Base-by-base conservation (phyloP, 2,888 invertebrate genomes). In the Agapostemon virescens region DNA sequence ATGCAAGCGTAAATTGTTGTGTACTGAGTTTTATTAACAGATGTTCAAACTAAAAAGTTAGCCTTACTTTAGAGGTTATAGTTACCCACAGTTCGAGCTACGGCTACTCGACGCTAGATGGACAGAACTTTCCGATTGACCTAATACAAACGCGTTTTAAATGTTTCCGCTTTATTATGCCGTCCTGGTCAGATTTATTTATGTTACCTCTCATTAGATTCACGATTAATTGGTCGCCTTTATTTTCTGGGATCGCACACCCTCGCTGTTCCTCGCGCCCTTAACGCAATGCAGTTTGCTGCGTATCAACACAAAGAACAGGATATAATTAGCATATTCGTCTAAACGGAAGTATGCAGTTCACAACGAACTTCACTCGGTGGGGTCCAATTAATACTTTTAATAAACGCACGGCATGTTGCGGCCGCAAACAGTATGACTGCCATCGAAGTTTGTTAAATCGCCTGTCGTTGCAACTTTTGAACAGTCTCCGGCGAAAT, bases 401-500 rank as follows among this genome's bases (percentile, higher is more conserved):
- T 26, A 26, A 61, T 40, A 63, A 63, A 61, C 36, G 42, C 38
- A 13, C 23, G 36, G 17, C 23, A 42, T 30, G 7, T 23, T 23
- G 42, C 23, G 20, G 40, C 40, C 1, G 36, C 13, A 15, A 55
- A 40, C 17, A 40, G 20, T 58, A 30, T 30, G 38, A 58, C 58
- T 38, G 55, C 38, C 38, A 40, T 30, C 26, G 23, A 38, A 40
- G 40, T 70, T 69, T 38, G 17, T 55, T 38, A 33, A 69, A 55
- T 55, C 38, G 52, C 23, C 23, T 17, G 49, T 26, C 20, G 6
- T 26, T 13, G 2, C 15, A 38, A 49, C 20, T 64, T 64, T 55
- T 38, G 23, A 69, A 55, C 38, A 55, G 23, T 23, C 23, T 23
- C n/a, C 13, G 4, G 15, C 26, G 30, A 49, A 36, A 49, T 26